Evolutionary conservation across 2,797 vertebrate species (phyloP), one percentile per base, ranked within the genome.

Genomic region (Cheirogaleus major): DNA sequence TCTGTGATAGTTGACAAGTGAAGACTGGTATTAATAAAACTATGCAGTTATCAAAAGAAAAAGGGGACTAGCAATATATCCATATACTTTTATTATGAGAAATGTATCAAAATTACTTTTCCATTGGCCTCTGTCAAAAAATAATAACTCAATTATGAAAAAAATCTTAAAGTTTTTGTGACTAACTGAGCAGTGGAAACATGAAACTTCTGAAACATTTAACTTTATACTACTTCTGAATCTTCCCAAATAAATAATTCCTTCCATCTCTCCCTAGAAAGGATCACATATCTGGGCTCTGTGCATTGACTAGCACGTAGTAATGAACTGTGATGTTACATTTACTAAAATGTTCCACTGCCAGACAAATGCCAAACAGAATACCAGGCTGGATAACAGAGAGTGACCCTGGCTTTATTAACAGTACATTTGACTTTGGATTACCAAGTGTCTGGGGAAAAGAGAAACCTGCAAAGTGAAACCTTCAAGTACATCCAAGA

Each of bases 31-130:
- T 57, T 57, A 57, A 25, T 57, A 50, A 96, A 92, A 80, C 63
- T 79, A 67, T 70, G 73, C 32, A 96, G 65, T 91, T 76, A 80
- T 32, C 48, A 27, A 82, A 95, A 97, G 57, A 79, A 92, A 85
- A 94, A 23, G 30, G 38, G 88, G 35, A 73, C 65, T 65, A 63
- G 43, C 70, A 91, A 73, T 78, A 69, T 50, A 91, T 25, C 65
- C 70, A 88, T 30, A 61, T 75, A 84, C 63, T 93, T 96, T 86
- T 80, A 32, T 59, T 89, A 79, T 52, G 70, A 91, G 72, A 93
- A 95, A 96, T 97, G 25, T 45, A 94, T 95, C 91, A 91, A 97
- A 95, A 91, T 97, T 96, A 95, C 61, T 95, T 97, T 97, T 82
- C 79, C 78, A 87, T 91, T 80, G 75, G 7, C 52, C 27, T 95